Evolutionary conservation across 2,797 vertebrate genomes (phyloP), one percentile per base, ranked within the genome.

Genomic region (Molothrus ater): DNA sequence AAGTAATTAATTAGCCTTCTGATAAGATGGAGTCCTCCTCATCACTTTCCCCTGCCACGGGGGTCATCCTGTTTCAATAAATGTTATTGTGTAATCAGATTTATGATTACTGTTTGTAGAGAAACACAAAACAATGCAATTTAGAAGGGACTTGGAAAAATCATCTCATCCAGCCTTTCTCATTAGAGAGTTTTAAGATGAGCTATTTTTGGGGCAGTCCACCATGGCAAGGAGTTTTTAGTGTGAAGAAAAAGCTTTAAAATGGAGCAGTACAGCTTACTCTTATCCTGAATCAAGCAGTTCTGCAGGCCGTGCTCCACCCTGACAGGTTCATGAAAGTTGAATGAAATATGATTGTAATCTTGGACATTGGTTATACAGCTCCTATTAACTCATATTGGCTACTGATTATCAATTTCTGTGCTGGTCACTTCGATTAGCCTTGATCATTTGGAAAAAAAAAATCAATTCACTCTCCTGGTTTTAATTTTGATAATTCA

Each of bases 401-500:
- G 93, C 53, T 88, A 95, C 92, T 93, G 91, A 95, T 94, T 90
- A 74, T 87, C 40, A 51, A 26, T 95, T 96, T 92, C 72, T 92
- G 63, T 69, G 75, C 79, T 90, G 95, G 93, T 95, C 95, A 93
- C 80, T 95, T 96, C 4, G 86, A 95, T 95, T 96, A 97, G 94
- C 64, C 83, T 87, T 90, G 94, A 80, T 93, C 54, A 9, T 95
- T 90, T 90, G 38, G 12, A 38, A 36, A 89, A 86, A 92, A 95
- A 94, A 92, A 95, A 95, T 85, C 92, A 93, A 93, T 97, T 96
- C 93, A 95, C 81, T 94, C 76, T 92, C 80, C 68, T 86, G 54
- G 60, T 92, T 96, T 97, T 96, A 97, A 97, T 97, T 96, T 97
- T 96, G 93, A 92, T 96, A 96, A 97, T 96, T 97, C 94, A 95